Conservation (phyloP, 2,113 vertebrate genomes). For the Alexandromys fortis region DNA sequence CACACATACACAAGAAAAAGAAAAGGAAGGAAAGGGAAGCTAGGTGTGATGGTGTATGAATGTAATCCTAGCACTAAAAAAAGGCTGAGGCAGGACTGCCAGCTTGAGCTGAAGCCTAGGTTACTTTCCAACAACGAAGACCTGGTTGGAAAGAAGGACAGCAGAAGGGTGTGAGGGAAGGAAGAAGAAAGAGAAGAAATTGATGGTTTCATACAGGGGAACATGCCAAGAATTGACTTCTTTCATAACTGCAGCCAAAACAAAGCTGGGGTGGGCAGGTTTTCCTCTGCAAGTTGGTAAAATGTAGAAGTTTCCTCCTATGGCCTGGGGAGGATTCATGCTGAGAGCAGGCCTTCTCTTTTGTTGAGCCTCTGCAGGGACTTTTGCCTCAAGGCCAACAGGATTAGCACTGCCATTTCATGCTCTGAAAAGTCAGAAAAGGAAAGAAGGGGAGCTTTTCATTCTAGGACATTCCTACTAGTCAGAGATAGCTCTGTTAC, state of each 20-base stretch:
- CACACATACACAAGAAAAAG: not conserved
- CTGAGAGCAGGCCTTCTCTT: slow-evolving; percentile 14
- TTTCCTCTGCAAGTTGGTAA: slow-evolving; percentile 1
- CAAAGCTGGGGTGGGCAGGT: slow-evolving; percentile 41
- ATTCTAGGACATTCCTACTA: slow-evolving; percentile 74
- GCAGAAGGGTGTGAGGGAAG: not conserved
- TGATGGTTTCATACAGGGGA: slow-evolving; percentile 27
- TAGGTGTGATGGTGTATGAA: not conserved
- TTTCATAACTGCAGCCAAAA: slow-evolving; percentile 55
- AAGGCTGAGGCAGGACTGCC: not conserved
- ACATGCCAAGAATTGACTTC: slow-evolving; percentile 55
- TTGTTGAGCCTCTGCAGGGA: slow-evolving; percentile 57
- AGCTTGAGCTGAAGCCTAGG: not conserved
- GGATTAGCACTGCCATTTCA: slow-evolving; percentile 78
- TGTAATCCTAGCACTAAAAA: not conserved
- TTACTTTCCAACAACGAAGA: not conserved
- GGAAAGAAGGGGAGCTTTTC: slow-evolving; percentile 66
- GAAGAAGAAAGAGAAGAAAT: not conserved
- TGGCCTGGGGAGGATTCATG: slow-evolving; percentile 29
- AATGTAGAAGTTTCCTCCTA: not conserved
- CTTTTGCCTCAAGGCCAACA: slow-evolving; percentile 69
- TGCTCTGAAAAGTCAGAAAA: slow-evolving; percentile 83
- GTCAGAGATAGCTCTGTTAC: slow-evolving; percentile 71
- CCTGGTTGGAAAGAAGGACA: not conserved
- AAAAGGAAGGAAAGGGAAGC: not conserved